phyloP scores from a whole-genome alignment of 2,797 vertebrate genomes.

The Mus caroli region DNA sequence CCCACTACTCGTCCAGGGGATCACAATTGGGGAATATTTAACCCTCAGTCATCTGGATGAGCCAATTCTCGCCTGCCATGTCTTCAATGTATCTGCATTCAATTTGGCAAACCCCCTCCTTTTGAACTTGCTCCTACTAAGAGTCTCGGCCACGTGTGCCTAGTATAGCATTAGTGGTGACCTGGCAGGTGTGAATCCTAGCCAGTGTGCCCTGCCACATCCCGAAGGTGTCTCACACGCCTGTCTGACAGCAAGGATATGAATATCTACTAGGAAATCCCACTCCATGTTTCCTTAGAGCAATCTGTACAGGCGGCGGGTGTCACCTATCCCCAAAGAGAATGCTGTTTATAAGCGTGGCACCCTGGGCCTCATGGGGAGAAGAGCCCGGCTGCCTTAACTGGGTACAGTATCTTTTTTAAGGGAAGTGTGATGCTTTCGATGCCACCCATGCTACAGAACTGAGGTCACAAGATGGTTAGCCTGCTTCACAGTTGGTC shows the following conservation, averaged over 20 bases:
- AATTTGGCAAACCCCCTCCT: background rate
- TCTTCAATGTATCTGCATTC: background rate
- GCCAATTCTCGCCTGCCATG: background rate
- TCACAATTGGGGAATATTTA: background rate
- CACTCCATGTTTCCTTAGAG: background rate
- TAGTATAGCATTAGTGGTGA: background rate
- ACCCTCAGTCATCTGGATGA: background rate
- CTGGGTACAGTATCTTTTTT: background rate
- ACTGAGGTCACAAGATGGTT: background rate
- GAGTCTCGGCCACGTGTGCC: background rate
- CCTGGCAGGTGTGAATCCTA: background rate
- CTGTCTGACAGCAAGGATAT: background rate
- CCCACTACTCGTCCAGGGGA: background rate
- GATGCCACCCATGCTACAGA: background rate
- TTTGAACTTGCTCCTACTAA: background rate
- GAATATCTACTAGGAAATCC: background rate
- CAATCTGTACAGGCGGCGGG: background rate
- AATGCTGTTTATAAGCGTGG: background rate
- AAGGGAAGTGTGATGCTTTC: background rate
- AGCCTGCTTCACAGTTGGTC: background rate
- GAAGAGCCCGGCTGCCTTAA: background rate
- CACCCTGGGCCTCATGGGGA: background rate
- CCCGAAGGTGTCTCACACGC: background rate
- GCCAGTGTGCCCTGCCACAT: background rate
- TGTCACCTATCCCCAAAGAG: background rate